Evolutionary conservation across 2,888 invertebrate genomes (phyloP), one percentile per base, ranked within the genome.

Genomic region (Leptopilina syphax): DNA sequence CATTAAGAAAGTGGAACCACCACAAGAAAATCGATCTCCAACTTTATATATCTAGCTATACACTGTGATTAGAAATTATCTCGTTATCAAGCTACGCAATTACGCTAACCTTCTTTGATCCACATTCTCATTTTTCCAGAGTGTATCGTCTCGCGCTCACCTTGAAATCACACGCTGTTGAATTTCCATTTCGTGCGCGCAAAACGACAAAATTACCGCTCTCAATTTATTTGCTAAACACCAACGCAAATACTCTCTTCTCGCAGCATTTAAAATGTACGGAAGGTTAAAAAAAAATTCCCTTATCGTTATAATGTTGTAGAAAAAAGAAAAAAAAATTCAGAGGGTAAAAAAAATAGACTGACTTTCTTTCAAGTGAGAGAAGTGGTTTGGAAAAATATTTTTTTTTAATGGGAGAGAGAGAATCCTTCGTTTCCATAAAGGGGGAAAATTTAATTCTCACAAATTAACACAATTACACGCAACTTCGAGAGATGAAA

Each of bases 221-320:
- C 68, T 79, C 84, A 82, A 85, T 84, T 77, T 83, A 84, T 82
- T 83, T 83, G 84, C 81, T 84, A 84, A 85, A 82, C 78, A 65
- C 76, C 76, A 63, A 13, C 44, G 44, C 18, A 60, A 47, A 50
- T 50, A 12, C 44, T 8, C 44, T 44, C 44, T 8, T 7, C 44
- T 34, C 57, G 34, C 34, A 27, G 27, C 13, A 13, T 57, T 12
- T 34, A 34, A 34, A 27, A 54, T 44, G 44, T 44, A 8, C 44
- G 4, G 5, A 12, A 10, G 5, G 6, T 12, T 4, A 12, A 24
- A 65, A 27, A 65, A 7, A 13, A 13, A 8, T 13, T 2, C 34
- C 9, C 41, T 67, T 67, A 44, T 44, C 44, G 50, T n/a, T 34
- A 34, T n/a, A 0, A 67, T 44, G 18, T 44, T 12, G 44, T n/a